Evolutionary conservation across 2,888 invertebrate genomes (phyloP).

Genomic region (Harpalus rubripes): DNA sequence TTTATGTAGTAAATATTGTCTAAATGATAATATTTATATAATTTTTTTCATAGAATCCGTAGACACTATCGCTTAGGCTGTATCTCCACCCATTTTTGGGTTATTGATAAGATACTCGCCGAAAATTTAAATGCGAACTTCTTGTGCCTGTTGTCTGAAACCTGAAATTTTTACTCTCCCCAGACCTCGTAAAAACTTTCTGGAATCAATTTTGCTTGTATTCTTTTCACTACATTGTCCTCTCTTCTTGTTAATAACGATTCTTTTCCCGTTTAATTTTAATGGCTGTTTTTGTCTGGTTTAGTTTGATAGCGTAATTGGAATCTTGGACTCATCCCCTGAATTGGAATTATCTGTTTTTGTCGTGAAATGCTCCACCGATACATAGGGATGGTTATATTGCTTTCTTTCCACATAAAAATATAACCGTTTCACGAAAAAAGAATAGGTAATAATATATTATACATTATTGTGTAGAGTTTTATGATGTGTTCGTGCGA

Average conservation of each 20-base stretch:
- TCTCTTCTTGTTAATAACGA: slow-evolving; percentile 41
- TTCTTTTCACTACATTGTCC: slow-evolving; percentile 33
- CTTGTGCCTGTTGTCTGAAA: too few relatives aligned
- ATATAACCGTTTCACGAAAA: background rate
- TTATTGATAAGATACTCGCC: too few relatives aligned
- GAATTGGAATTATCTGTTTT: slow-evolving; percentile 33
- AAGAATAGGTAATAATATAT: background rate
- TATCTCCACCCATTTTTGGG: too few relatives aligned
- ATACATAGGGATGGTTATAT: background rate
- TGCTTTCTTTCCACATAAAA: slow-evolving; percentile 1
- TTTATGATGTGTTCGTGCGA: background rate
- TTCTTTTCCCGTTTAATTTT: slow-evolving; percentile 46
- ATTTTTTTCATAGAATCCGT: too few relatives aligned
- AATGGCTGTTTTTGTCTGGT: slow-evolving; percentile 39
- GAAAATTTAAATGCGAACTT: too few relatives aligned
- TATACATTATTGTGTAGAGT: background rate
- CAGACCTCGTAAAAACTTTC: background rate
- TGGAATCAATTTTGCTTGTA: background rate
- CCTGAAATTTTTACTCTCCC: too few relatives aligned
- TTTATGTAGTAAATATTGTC: too few relatives aligned
- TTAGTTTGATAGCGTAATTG: slow-evolving; percentile 40
- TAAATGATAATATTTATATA: too few relatives aligned
- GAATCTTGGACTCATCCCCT: slow-evolving; percentile 15
- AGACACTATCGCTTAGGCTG: too few relatives aligned
- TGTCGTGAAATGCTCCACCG: background rate